phyloP scores from a whole-genome alignment of 2,888 invertebrate genomes.

The Zeuzera pyrina region DNA sequence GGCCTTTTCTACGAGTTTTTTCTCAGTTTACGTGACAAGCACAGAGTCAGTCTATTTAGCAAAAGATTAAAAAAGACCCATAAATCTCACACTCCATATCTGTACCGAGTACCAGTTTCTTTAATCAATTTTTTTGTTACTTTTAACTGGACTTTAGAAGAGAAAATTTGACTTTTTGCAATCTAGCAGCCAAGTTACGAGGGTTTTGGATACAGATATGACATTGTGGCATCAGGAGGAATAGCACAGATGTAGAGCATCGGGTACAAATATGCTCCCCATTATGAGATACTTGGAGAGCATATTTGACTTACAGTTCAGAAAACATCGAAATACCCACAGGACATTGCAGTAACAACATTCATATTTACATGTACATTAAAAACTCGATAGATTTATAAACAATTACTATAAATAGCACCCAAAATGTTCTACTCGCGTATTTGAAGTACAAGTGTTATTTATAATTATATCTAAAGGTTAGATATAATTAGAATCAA shows the following conservation, averaged over 20 bases:
- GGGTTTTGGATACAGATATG: constrained; percentile 56
- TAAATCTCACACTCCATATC: constrained; percentile 59
- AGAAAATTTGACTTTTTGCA: constrained; percentile 60
- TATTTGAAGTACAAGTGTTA: too few relatives aligned
- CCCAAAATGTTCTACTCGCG: too few relatives aligned
- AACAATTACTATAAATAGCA: too few relatives aligned
- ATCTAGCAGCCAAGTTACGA: constrained; percentile 44
- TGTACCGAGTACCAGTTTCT: constrained; percentile 42
- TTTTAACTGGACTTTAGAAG: constrained; percentile 16
- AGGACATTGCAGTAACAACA: too few relatives aligned
- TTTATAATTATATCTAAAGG: too few relatives aligned
- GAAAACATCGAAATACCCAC: too few relatives aligned
- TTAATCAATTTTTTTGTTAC: constrained; percentile 2
- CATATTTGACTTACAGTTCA: constrained; percentile 38
- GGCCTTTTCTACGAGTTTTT: constrained; percentile 20
- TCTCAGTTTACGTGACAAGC: too few relatives aligned
- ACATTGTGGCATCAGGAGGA: constrained; percentile 51
- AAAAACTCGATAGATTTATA: too few relatives aligned
- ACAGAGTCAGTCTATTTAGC: too few relatives aligned
- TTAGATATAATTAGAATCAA: too few relatives aligned
- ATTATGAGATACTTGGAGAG: constrained; percentile 25
- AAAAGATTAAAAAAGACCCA: constrained; percentile 53
- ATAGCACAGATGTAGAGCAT: constrained; percentile 29
- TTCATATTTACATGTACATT: too few relatives aligned
- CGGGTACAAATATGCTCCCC: constrained; percentile 39